Evolutionary conservation across 2,113 vertebrate genomes (phyloP).

Genomic region (Grammomys surdaster): DNA sequence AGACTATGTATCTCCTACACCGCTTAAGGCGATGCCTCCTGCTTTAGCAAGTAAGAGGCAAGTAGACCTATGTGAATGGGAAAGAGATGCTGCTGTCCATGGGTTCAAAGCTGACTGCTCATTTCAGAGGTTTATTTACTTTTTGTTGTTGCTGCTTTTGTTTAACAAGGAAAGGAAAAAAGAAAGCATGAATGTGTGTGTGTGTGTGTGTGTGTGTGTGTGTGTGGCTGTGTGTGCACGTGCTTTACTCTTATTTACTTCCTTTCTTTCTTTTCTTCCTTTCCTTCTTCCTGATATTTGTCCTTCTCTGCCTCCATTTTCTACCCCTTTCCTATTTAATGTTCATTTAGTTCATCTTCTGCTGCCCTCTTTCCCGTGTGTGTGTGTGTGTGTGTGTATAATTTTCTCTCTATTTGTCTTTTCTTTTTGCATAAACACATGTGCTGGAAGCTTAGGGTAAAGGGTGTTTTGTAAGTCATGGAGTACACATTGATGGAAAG

Average conservation of each 20-base stretch:
- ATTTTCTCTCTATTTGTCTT: background rate
- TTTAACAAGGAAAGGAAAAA: background rate
- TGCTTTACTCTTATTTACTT: too few species aligned
- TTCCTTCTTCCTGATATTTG: accelerated
- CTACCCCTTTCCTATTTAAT: background rate
- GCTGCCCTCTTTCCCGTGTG: background rate
- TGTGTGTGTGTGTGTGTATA: background rate
- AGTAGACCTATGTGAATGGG: background rate
- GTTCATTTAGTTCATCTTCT: background rate
- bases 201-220: too few species aligned
- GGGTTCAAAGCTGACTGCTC: background rate
- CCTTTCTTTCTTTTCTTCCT: too few species aligned
- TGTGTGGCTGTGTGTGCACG: too few species aligned
- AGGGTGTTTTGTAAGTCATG: background rate
- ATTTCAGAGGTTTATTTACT: background rate
- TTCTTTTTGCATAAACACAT: background rate
- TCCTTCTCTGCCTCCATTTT: background rate
- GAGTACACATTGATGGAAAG: background rate
- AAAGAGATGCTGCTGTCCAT: background rate
- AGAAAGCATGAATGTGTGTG: background rate
- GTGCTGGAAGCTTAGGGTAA: background rate
- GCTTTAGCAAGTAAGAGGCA: background rate
- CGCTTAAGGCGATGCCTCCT: background rate
- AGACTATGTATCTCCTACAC: too few species aligned
- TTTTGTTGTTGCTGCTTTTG: background rate